phyloP scores from a whole-genome alignment of 2,888 invertebrate genomes.

The Leptopilina drosophilae region DNA sequence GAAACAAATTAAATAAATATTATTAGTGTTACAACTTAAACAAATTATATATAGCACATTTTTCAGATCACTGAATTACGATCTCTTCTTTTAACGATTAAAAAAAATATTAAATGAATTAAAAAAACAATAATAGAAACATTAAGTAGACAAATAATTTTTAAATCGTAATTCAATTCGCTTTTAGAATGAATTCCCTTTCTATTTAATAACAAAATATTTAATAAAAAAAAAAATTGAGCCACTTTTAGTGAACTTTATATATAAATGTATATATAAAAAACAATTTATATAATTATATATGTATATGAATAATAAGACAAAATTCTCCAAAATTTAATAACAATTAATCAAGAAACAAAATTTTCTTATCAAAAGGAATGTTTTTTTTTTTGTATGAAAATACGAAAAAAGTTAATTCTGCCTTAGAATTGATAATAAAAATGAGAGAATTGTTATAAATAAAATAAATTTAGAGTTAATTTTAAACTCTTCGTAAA shows the following conservation, averaged over 20 bases:
- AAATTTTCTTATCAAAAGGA: neutral
- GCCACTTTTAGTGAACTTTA: constrained; percentile 19
- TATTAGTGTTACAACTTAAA: constrained; percentile 35
- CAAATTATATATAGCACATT: constrained; percentile 30
- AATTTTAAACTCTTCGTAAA: neutral
- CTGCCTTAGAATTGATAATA: neutral
- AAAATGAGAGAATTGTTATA: neutral
- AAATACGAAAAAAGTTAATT: neutral
- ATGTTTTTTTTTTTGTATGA: neutral
- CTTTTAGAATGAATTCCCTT: neutral
- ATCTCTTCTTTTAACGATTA: neutral
- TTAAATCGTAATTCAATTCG: constrained; percentile 16
- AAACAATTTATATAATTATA: constrained; percentile 16
- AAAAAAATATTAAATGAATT: neutral
- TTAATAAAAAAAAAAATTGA: neutral
- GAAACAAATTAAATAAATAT: constrained; percentile 31
- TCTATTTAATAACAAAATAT: neutral
- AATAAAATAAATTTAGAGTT: neutral
- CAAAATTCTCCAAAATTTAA: neutral
- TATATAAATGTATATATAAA: constrained; percentile 2
- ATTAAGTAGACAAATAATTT: neutral
- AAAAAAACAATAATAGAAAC: neutral
- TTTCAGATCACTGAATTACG: constrained; percentile 16
- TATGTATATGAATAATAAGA: neutral
- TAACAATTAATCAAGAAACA: neutral